Base-by-base conservation (phyloP, 2,797 vertebrate genomes). In the Spondyliosoma cantharus region DNA sequence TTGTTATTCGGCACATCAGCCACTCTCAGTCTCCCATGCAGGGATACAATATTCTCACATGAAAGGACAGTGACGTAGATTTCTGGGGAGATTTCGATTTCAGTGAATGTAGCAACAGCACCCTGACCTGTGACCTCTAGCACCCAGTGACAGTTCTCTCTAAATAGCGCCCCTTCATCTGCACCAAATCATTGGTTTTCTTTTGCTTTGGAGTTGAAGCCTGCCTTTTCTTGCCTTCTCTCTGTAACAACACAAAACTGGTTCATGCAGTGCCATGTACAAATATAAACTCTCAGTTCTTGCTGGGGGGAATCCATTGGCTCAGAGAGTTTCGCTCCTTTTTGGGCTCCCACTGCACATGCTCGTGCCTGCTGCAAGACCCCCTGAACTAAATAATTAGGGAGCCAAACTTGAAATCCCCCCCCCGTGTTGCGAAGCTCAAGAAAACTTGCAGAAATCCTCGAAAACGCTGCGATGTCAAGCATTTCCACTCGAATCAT, bases 301-400 rank as follows among this genome's bases (percentile, higher is more conserved):
- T 4, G 19, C 71, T 77, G 32, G 60, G 71, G 54, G 72, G 7
- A 8, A 71, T 74, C 59, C 29, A 63, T n/a, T 22, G 48, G 66
- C 54, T 76, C 75, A 74, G n/a, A 76, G 68, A 68, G 54, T 58
- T 80, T 74, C 29, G 59, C 61, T 78, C 14, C 52, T 20, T 76
- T 76, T 37, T 56, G 52, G 20, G 57, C n/a, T 76, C 57, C 74
- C 20, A 27, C 61, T 64, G 75, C 76, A 68, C 46, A 62, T 53
- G 63, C 32, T 76, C 20, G 24, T 14, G 54, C 42, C 63, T 61
- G 32, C 58, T 45, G 12, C 59, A 58, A 78, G 67, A 71, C 67
- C 74, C 56, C 66, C 62, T 76, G n/a, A 82, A 81, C 78, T 67
- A 77, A 87, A 83, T 85, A 75, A 78, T 83, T 68, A 63, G 24